phyloP scores from a whole-genome alignment of 1,140 invertebrate species.

The Penaeus indicus region DNA sequence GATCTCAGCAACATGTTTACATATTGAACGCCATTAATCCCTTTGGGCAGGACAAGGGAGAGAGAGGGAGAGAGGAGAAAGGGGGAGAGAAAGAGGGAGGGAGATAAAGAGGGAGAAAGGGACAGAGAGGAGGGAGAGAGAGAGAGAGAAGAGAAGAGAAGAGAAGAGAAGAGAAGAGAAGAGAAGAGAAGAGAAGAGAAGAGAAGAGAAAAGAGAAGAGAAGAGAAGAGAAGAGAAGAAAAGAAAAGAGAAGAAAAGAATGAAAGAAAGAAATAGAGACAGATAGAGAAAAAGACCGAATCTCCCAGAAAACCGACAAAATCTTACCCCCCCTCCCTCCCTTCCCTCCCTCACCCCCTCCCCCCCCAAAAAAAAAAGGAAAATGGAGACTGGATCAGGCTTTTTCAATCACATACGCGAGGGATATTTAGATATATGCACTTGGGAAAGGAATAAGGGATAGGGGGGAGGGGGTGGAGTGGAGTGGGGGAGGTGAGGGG shows the following conservation, averaged over 20 bases:
- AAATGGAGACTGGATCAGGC: too few species aligned
- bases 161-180: background rate
- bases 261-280: too few species aligned
- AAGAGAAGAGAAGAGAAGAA: background rate
- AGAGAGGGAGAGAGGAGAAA: background rate
- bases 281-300: background rate
- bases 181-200: background rate
- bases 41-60: constrained; percentile 28
- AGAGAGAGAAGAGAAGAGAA: background rate
- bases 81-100: background rate
- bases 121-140: too few species aligned
- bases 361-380: background rate
- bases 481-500: background rate
- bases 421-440: background rate
- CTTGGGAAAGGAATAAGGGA: constrained; percentile 15
- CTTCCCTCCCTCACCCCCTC: background rate
- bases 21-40: constrained; percentile 58
- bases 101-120: background rate
- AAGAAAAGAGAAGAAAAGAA: background rate
- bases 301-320: background rate
- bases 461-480: background rate
- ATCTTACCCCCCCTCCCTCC: background rate
- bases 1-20: constrained; percentile 58
- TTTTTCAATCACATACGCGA: background rate
- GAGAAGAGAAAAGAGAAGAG: background rate